These are phyloP conservation scores for Eupithecia subumbrata DNA, from an alignment of 2,888 invertebrate genomes.

Conservation along the genomic window DNA sequence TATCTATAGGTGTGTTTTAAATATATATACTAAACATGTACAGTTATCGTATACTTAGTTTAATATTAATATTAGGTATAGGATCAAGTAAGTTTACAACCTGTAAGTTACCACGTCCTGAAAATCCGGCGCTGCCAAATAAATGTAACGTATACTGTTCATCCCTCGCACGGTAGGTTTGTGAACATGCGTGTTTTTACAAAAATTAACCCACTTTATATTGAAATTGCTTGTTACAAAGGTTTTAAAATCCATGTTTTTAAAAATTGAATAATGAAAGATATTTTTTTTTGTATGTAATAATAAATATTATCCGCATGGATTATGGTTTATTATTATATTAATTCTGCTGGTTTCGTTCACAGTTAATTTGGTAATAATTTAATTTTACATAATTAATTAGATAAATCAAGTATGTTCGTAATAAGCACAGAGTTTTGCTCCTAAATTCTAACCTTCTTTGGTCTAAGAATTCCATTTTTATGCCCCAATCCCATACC, in stretches of 20 bases:
- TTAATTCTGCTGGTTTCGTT: background rate
- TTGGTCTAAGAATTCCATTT: background rate
- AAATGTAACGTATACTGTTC: conserved; percentile 2
- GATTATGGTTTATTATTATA: background rate
- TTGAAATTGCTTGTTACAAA: background rate
- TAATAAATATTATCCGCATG: background rate
- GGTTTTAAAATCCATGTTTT: background rate
- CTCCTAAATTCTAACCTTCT: background rate
- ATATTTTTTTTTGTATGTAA: background rate
- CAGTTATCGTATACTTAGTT: conserved; percentile 13
- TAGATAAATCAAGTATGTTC: background rate
- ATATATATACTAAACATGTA: conserved; percentile 23
- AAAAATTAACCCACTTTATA: background rate
- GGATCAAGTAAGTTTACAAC: conserved; percentile 4
- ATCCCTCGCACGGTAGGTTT: background rate
- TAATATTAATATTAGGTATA: conserved; percentile 8
- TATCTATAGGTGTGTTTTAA: background rate
- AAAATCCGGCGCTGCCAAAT: conserved; percentile 17
- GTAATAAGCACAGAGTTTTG: background rate
- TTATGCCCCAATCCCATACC: background rate
- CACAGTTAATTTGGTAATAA: background rate
- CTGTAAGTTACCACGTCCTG: conserved; percentile 21
- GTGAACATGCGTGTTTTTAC: background rate
- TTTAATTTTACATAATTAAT: background rate
- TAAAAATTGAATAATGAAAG: background rate